Base-by-base conservation (phyloP, 1,140 invertebrate species). In the Monomorium pharaonis region DNA sequence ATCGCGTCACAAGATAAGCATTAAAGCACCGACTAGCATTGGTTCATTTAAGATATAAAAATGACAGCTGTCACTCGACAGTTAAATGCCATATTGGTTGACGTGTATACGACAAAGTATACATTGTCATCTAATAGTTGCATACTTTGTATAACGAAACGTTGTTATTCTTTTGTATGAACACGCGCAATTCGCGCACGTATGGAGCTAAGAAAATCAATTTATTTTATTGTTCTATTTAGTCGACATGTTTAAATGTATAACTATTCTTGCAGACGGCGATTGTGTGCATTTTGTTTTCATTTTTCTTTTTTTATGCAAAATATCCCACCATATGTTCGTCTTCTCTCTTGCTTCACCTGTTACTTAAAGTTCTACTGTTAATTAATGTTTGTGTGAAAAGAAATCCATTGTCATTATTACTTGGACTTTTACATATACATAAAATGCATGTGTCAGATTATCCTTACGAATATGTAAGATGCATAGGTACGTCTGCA, bases 381-480 rank as follows among this genome's bases (percentile, higher is more conserved):
- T 21, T 0, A 37, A 30, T 21, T 44, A 37, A 44, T 6, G 4
- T 18, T 24, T 21, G 16, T 16, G 18, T 27, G n/a, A 24, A 54
- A 54, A 69, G 30, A 54, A 54, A 16, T 2, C 30, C 12, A 4
- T 21, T 5, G 21, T n/a, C 14, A 54, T 58, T 58, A 24, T 74
- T 47, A 58, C 47, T 58, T 58, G 69, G 42, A 70, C 37, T 10
- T 70, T 83, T 24, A n/a, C n/a, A n/a, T n/a, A 72, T 21, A 18
- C 37, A 60, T 21, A 49, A 72, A 54, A 54, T 54, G 51, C 51
- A 54, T 21, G 2, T 83, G 67, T 80, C 51, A 4, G 69, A 85
- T 74, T 92, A 90, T 85, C 88, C 86, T 6, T 92, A 92, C 27
- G 78, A 88, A 44, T 92, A 92, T 78, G 74, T 77, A 37, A 56